These are phyloP conservation scores for Lampris megalopsis DNA, from an alignment of 2,113 vertebrate species.

Conservation along the genomic window DNA sequence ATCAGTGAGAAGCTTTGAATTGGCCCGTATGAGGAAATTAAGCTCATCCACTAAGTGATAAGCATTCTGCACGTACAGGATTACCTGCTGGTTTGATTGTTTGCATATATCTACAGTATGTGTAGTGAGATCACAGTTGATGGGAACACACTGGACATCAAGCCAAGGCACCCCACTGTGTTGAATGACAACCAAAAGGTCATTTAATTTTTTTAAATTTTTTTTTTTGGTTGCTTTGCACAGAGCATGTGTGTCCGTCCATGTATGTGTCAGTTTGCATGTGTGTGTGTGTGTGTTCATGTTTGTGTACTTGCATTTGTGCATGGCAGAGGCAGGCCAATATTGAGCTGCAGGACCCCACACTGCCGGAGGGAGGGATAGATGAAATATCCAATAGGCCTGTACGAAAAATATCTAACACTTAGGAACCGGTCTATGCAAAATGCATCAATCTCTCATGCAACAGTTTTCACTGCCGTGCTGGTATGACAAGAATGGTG, in stretches of 20 bases:
- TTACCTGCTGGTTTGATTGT: not conserved
- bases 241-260: too few species aligned
- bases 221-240: too few species aligned
- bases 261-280: too few species aligned
- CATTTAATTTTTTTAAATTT: conserved; percentile 58
- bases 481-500: not conserved
- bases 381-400: conserved; percentile 40
- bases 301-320: conserved; percentile 1
- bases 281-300: not conserved
- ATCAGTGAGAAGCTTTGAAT: not conserved
- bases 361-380: conserved; percentile 16
- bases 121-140: conserved; percentile 16
- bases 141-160: conserved; percentile 13
- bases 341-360: conserved; percentile 30
- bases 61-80: not conserved
- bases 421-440: not conserved
- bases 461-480: not conserved
- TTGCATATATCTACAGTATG: not conserved
- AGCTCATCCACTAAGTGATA: not conserved
- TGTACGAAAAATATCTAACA: conserved; percentile 39
- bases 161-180: conserved; percentile 21
- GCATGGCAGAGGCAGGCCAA: conserved; percentile 17
- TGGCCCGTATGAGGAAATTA: not conserved
- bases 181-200: conserved; percentile 54
- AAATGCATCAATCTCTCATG: not conserved